phyloP scores from a whole-genome alignment of 2,888 invertebrate genomes.

The Scaeva pyrastri region DNA sequence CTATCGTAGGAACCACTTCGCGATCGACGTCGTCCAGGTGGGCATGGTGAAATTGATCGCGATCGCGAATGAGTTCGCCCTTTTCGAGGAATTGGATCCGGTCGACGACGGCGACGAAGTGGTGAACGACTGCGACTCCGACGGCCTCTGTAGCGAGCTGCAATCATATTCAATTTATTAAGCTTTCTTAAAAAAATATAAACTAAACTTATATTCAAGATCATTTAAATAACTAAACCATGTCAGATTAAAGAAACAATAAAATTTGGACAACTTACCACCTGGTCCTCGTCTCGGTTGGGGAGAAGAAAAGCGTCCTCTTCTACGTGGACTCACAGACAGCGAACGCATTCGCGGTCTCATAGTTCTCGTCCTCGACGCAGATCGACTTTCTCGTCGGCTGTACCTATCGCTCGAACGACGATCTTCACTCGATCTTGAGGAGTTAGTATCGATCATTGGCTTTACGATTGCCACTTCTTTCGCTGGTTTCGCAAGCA shows the following conservation, averaged over 20 bases:
- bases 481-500: constrained; percentile 79
- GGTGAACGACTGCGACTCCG: constrained; percentile 80
- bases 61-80: constrained; percentile 75
- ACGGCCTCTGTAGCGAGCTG: constrained; percentile 65
- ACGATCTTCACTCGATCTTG: constrained; percentile 73
- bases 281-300: constrained; percentile 53
- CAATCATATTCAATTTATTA: constrained; percentile 4
- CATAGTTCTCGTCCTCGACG: constrained; percentile 76
- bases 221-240: no score
- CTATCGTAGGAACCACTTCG: constrained; percentile 78
- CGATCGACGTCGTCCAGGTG: constrained; percentile 67
- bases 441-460: constrained; percentile 80
- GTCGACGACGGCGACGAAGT: constrained; percentile 77
- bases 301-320: constrained; percentile 76
- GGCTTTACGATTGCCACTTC: constrained; percentile 83
- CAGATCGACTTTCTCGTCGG: constrained; percentile 76
- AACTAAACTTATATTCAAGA: no score
- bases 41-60: constrained; percentile 71
- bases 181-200: background rate
- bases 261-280: constrained; percentile 24
- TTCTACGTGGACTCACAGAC: constrained; percentile 77
- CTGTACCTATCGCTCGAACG: constrained; percentile 60
- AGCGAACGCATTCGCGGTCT: constrained; percentile 78
- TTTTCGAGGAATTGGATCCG: constrained; percentile 55
- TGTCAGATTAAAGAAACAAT: no score